Evolutionary conservation across 2,888 invertebrate genomes (phyloP).

Genomic region (Deilephila porcellus): DNA sequence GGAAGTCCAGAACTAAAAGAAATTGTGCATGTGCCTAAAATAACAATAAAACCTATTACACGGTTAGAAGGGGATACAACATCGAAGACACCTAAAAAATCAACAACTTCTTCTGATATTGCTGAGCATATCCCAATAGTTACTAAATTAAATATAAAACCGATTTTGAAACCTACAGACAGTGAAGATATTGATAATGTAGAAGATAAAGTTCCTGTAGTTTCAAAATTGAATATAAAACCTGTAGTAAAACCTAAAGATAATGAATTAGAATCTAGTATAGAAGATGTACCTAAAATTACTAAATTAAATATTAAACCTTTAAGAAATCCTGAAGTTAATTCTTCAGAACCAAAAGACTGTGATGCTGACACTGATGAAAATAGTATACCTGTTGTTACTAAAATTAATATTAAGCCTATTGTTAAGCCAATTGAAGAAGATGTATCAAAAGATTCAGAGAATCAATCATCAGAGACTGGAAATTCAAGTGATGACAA

Average conservation of each 20-base stretch:
- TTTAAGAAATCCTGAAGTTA: constrained; percentile 76
- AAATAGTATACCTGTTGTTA: constrained; percentile 79
- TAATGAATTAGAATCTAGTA: constrained; percentile 74
- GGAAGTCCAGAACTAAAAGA: constrained; percentile 64
- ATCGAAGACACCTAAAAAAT: constrained; percentile 59
- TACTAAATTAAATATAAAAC: constrained; percentile 78
- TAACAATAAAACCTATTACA: constrained; percentile 83
- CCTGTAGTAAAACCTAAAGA: constrained; percentile 80
- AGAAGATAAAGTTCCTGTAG: constrained; percentile 77
- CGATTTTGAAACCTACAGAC: constrained; percentile 76
- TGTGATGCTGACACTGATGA: constrained; percentile 74
- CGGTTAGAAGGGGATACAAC: constrained; percentile 60
- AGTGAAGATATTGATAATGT: constrained; percentile 61
- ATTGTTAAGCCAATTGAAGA: constrained; percentile 79
- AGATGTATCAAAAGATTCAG: constrained; percentile 70
- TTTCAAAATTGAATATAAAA: constrained; percentile 84
- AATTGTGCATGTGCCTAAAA: constrained; percentile 81
- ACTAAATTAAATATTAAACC: constrained; percentile 84
- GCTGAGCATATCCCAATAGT: constrained; percentile 72
- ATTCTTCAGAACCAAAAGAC: constrained; percentile 75
- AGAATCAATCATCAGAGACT: constrained; percentile 78
- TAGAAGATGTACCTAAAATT: constrained; percentile 81
- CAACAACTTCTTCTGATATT: constrained; percentile 55
- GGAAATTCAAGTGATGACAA: constrained; percentile 80
- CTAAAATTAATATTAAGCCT: constrained; percentile 84